phyloP scores from a whole-genome alignment of 1,140 invertebrate genomes.

The Carposina sasakii region DNA sequence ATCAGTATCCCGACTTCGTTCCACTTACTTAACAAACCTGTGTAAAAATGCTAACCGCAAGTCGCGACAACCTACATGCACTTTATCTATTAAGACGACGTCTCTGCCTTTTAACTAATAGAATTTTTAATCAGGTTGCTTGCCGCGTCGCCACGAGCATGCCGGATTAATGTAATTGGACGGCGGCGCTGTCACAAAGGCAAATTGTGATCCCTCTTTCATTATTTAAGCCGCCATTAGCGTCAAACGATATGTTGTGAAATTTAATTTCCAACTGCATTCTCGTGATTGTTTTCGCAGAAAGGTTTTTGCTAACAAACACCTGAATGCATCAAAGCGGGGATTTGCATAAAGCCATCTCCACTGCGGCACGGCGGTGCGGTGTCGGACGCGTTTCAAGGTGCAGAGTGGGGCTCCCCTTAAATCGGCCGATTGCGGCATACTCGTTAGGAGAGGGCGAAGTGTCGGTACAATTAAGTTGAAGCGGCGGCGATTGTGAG shows the following conservation, averaged over 20 bases:
- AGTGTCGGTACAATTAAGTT: slow-evolving; percentile 70
- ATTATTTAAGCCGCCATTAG: too few species aligned
- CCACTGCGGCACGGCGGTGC: slow-evolving; percentile 28
- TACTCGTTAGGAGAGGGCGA: slow-evolving; percentile 65
- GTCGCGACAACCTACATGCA: slow-evolving; percentile 38
- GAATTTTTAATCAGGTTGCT: slow-evolving; percentile 70
- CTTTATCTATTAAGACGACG: slow-evolving; percentile 63
- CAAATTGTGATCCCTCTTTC: slow-evolving; percentile 69
- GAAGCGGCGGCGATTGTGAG: slow-evolving; percentile 68
- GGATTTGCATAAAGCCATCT: slow-evolving; percentile 42
- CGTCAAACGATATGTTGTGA: too few species aligned
- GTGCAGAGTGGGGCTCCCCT: slow-evolving; percentile 46
- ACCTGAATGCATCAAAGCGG: slow-evolving; percentile 30
- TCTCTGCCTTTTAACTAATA: slow-evolving; percentile 67
- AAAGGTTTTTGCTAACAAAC: slow-evolving; percentile 38
- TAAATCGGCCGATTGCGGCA: slow-evolving; percentile 65
- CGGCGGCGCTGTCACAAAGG: slow-evolving; percentile 64
- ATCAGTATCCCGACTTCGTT: too few species aligned
- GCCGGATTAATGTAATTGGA: slow-evolving; percentile 70
- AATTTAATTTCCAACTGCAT: too few species aligned
- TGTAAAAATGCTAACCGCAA: slow-evolving; percentile 19
- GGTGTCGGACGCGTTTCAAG: slow-evolving; percentile 36
- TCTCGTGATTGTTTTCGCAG: too few species aligned
- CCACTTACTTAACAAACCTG: too few species aligned
- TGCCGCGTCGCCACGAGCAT: slow-evolving; percentile 53